phyloP scores from a whole-genome alignment of 2,113 vertebrate species.

The Ia io region DNA sequence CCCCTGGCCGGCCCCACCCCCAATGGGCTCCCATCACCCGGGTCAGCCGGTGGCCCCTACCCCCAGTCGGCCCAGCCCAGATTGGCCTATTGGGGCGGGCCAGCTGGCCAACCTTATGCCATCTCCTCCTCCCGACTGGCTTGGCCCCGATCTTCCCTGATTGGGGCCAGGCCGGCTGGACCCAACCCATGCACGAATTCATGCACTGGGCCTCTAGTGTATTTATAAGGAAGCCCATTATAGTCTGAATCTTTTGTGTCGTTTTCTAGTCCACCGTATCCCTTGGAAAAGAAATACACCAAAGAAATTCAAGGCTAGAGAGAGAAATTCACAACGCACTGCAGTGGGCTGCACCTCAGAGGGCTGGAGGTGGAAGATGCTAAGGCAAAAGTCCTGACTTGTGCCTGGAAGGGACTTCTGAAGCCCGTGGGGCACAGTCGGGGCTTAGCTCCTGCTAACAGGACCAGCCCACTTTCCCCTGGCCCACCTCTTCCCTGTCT shows the following conservation, averaged over 20 bases:
- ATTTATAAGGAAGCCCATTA: background rate
- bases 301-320: background rate
- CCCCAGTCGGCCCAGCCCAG: no score
- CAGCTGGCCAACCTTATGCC: no score
- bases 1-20: no score
- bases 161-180: no score
- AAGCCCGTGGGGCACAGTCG: background rate
- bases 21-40: no score
- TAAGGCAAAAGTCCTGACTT: accelerated
- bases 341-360: background rate
- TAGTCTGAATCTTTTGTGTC: background rate
- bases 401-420: background rate
- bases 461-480: background rate
- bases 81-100: no score
- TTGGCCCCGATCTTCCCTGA: no score
- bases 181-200: no score
- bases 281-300: background rate
- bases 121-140: no score
- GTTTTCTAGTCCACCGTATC: background rate
- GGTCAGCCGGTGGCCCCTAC: no score
- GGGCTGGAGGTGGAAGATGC: background rate
- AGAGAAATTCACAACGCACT: accelerated
- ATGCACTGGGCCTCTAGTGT: no score
- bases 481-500: no score
- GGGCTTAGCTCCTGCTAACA: background rate